These are phyloP conservation scores for Latrodectus elegans DNA, from an alignment of 2,888 invertebrate species.

Conservation along the genomic window DNA sequence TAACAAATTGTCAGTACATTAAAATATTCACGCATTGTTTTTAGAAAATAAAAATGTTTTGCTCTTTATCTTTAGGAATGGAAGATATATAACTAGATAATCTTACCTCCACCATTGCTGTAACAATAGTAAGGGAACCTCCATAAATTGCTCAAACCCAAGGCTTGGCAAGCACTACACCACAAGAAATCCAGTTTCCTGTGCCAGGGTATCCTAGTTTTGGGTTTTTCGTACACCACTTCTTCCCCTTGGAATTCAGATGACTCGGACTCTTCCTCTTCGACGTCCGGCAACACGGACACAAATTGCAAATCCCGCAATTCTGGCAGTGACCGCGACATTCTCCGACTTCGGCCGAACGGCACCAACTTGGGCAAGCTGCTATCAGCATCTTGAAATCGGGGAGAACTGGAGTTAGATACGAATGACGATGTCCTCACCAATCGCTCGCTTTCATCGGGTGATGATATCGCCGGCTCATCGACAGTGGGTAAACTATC, in stretches of 20 bases:
- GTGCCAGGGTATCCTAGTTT: conserved; percentile 79
- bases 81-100: neutral
- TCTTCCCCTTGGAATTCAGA: conserved; percentile 43
- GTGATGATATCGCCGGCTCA: neutral
- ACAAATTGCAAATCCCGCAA: conserved; percentile 60
- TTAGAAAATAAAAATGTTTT: no score
- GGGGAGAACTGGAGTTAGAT: conserved; percentile 40
- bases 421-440: conserved; percentile 45
- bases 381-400: conserved; percentile 10
- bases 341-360: conserved; percentile 58
- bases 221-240: conserved; percentile 32
- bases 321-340: conserved; percentile 64
- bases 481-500: neutral
- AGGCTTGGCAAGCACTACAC: conserved; percentile 91
- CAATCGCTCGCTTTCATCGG: neutral
- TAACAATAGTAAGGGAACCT: conserved; percentile 88
- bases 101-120: conserved; percentile 74
- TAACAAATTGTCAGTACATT: no score
- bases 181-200: conserved; percentile 92
- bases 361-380: conserved; percentile 22
- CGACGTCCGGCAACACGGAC: conserved; percentile 48
- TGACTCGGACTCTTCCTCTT: conserved; percentile 53
- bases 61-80: no score
- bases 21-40: no score
- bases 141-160: conserved; percentile 92